phyloP scores from a whole-genome alignment of 2,113 vertebrate species.

The Nannospalax galili region DNA sequence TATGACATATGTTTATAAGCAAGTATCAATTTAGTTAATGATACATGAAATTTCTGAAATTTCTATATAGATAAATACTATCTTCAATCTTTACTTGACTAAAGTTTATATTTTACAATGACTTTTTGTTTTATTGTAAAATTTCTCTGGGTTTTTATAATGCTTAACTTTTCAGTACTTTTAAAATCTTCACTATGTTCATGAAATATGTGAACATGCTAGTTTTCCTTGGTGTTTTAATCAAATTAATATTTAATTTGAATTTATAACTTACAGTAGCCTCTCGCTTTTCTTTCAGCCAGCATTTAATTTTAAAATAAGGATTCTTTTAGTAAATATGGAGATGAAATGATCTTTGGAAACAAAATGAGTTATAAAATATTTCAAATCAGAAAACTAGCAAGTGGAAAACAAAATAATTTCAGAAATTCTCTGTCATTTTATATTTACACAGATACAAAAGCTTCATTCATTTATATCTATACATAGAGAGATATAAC shows the following conservation, averaged over 20 bases:
- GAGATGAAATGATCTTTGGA: no score
- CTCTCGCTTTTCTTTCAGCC: no score
- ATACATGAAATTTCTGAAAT: neutral
- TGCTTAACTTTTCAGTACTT: neutral
- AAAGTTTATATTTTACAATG: neutral
- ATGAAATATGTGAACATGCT: neutral
- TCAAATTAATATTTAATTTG: neutral
- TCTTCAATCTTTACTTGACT: neutral
- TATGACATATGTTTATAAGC: neutral
- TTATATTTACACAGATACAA: no score
- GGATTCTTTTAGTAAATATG: no score
- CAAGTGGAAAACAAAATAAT: no score
- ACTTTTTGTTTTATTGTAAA: neutral
- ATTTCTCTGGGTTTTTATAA: neutral
- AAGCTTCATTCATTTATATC: no score
- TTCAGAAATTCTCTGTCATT: no score
- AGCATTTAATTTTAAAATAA: no score
- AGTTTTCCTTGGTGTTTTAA: neutral
- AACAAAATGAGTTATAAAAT: no score
- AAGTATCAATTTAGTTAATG: neutral
- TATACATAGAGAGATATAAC: no score
- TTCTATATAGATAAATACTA: neutral
- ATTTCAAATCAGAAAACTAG: no score
- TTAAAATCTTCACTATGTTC: no score
- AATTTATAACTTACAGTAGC: neutral